A percentile compares a stretch with the other conserved stretches of the same genome.
These are phyloP conservation scores for Lampropteryx suffumata DNA, from an alignment of 2,888 invertebrate genomes.

Conservation along the genomic window DNA sequence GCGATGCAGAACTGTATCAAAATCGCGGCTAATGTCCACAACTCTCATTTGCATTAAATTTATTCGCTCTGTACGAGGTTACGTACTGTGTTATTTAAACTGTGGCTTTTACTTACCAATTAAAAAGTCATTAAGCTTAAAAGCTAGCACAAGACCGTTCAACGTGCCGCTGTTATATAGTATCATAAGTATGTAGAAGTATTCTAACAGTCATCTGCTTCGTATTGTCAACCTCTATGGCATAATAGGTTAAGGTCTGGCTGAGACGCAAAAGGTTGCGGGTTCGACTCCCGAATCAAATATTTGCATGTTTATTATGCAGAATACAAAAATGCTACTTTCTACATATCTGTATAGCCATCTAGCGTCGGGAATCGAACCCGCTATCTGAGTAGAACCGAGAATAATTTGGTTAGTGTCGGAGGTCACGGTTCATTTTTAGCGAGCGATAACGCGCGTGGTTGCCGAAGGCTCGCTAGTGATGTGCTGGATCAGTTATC, in stretches of 20 bases:
- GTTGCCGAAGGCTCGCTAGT: slow-evolving; percentile 68
- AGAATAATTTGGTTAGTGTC: slow-evolving; percentile 37
- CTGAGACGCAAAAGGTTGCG: too few relatives aligned
- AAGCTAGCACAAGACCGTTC: too few relatives aligned
- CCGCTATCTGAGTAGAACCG: slow-evolving; percentile 51
- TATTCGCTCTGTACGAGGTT: slow-evolving; percentile 6
- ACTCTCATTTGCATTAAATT: slow-evolving; percentile 26
- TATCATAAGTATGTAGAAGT: too few relatives aligned
- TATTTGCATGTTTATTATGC: too few relatives aligned
- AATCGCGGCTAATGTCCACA: slow-evolving; percentile 50
- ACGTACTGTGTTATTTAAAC: slow-evolving; percentile 9
- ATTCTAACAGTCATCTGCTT: too few relatives aligned
- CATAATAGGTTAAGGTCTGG: too few relatives aligned
- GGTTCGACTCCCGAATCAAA: too few relatives aligned
- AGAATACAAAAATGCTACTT: slow-evolving; percentile 5
- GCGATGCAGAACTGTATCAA: slow-evolving; percentile 54
- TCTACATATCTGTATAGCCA: slow-evolving; percentile 33
- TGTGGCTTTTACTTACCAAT: slow-evolving; percentile 6
- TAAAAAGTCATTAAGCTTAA: neutral
- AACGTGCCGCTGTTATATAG: too few relatives aligned
- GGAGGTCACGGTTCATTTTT: slow-evolving; percentile 66
- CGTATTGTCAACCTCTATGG: too few relatives aligned
- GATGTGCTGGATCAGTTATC: slow-evolving; percentile 39
- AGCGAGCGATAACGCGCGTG: slow-evolving; percentile 76
- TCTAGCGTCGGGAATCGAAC: slow-evolving; percentile 54